Evolutionary conservation across 2,888 invertebrate species (phyloP).

Genomic region (Tupiocoris notatus): DNA sequence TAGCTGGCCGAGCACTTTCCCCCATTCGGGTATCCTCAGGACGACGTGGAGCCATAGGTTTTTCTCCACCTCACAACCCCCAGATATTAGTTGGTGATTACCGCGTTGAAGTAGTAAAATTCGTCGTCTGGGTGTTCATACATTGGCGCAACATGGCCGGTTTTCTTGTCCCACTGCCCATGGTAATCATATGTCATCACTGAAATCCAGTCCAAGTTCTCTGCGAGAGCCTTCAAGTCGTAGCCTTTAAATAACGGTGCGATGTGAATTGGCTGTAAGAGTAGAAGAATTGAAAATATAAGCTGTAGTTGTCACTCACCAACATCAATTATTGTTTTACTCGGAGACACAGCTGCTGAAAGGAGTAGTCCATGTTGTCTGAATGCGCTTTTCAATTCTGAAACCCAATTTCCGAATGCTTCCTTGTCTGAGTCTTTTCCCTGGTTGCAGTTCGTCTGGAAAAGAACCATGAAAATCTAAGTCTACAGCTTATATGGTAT

Average conservation of each 20-base stretch:
- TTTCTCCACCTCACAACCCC: too few relatives aligned
- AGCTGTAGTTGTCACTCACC: conserved; percentile 55
- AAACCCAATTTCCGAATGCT: conserved; percentile 71
- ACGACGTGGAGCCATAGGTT: too few relatives aligned
- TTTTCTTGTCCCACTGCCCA: conserved; percentile 89
- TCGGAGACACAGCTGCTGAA: conserved; percentile 83
- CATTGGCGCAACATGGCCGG: conserved; percentile 84
- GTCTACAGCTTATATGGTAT: not conserved
- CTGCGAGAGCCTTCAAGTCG: conserved; percentile 72
- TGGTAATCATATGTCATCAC: conserved; percentile 92
- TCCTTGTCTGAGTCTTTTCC: conserved; percentile 81
- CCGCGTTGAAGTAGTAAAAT: conserved; percentile 77
- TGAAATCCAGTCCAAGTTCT: conserved; percentile 82
- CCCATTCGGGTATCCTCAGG: too few relatives aligned
- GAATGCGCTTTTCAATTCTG: conserved; percentile 68
- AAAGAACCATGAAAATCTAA: conserved; percentile 36
- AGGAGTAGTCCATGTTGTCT: conserved; percentile 68
- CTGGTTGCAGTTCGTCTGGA: conserved; percentile 77
- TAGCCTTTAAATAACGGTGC: conserved; percentile 61
- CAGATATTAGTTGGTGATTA: conserved; percentile 53
- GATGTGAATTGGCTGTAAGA: too few relatives aligned
- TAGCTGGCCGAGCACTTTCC: too few relatives aligned
- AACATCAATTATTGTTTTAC: conserved; percentile 81
- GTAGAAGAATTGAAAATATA: too few relatives aligned
- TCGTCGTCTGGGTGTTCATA: conserved; percentile 81